Conservation (phyloP, 30 jellyfish, hydroid and myxozoan genomes). For the Sanderia malayensis region DNA sequence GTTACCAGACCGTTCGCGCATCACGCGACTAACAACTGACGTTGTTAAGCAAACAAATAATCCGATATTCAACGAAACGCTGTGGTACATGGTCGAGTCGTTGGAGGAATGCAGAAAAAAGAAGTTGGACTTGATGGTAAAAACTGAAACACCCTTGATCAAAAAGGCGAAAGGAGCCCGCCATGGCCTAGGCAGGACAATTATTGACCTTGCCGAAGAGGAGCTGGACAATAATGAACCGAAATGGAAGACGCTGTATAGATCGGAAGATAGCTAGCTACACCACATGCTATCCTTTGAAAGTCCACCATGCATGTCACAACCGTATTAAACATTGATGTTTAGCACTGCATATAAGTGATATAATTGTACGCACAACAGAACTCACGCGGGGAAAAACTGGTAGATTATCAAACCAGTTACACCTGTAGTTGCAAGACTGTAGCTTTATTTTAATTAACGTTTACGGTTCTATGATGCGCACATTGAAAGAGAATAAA, state of each 20-base stretch:
- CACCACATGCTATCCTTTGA: too few species aligned
- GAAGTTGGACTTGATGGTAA: constrained; percentile 65
- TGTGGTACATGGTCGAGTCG: constrained; percentile 60
- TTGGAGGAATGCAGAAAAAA: constrained; percentile 42
- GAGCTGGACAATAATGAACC: constrained; percentile 50
- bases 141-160: constrained; percentile 58
- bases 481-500: too few species aligned
- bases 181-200: constrained; percentile 51
- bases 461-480: too few species aligned
- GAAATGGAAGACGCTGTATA: constrained; percentile 56
- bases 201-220: constrained; percentile 60
- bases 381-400: too few species aligned
- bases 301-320: too few species aligned
- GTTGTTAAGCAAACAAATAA: constrained; percentile 45
- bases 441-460: too few species aligned
- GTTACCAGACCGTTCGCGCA: constrained; percentile 72
- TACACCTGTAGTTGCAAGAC: too few species aligned
- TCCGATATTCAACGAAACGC: constrained; percentile 66
- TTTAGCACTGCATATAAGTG: too few species aligned
- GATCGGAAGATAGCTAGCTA: constrained; percentile 32
- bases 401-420: too few species aligned
- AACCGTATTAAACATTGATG: too few species aligned
- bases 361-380: too few species aligned
- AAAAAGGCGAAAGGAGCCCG: constrained; percentile 54
- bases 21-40: constrained; percentile 63